phyloP scores from a whole-genome alignment of 2,888 invertebrate species.

The Tipula vernalis region DNA sequence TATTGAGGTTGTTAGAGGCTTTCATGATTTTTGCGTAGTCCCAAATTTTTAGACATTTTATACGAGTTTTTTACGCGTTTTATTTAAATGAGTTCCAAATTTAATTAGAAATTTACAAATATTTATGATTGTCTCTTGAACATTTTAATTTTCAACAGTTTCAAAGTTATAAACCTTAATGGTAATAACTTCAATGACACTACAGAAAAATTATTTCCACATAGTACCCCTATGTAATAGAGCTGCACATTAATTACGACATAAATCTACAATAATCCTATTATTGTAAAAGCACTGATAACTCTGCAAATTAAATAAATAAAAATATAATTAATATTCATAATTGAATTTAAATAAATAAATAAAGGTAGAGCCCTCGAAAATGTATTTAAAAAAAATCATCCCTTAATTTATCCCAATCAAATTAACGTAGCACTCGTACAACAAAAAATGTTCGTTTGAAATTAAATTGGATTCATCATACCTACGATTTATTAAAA shows the following conservation, averaged over 20 bases:
- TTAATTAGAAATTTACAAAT: too few species aligned
- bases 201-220: too few species aligned
- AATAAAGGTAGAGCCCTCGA: background rate
- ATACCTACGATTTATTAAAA: background rate
- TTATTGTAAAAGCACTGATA: background rate
- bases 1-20: too few species aligned
- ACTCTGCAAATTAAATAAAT: background rate
- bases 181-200: too few species aligned
- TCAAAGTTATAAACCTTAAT: too few species aligned
- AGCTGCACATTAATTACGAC: background rate
- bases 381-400: background rate
- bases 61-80: too few species aligned
- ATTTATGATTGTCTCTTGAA: too few species aligned
- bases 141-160: too few species aligned
- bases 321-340: background rate
- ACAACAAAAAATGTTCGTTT: background rate
- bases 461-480: background rate
- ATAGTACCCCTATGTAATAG: too few species aligned
- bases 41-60: too few species aligned
- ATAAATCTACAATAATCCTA: background rate
- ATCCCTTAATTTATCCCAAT: constrained; percentile 4
- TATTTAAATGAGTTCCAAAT: too few species aligned
- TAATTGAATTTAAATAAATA: background rate
- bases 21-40: too few species aligned
- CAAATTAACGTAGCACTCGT: background rate